Evolutionary conservation across 2,888 invertebrate genomes (phyloP), one percentile per base, ranked within the genome.

Genomic region (Leptarthrus brevirostris): DNA sequence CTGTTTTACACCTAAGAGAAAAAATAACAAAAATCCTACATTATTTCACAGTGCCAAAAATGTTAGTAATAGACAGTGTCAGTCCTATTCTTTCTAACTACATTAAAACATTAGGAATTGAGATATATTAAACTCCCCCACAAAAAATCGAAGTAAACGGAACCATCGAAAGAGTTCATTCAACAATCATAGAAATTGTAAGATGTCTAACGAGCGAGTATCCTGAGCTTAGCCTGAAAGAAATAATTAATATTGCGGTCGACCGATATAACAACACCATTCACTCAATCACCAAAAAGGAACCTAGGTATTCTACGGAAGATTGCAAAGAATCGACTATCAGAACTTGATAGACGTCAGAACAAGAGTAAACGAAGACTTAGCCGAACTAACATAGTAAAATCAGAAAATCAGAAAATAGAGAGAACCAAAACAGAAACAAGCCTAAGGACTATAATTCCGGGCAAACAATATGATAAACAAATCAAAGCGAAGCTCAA

Each of bases 21-120:
- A 61, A 72, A 22, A 24, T 64, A 2, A 71, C 20, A 18, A 71
- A 54, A 30, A 16, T 71, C 5, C 10, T 58, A 5, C 58, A 58
- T 18, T 30, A 30, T 20, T 61, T 61, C 40, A 64, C 61, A 22
- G 47, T n/a, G 8, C 72, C 72, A 24, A 34, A 26, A 71, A 71
- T 54, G 14, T 8, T 71, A 3, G 34, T 71, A 16, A 49, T 54
- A 22, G 71, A 72, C 34, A 72, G 56, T 30, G 72, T n/a, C n/a
- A n/a, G n/a, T n/a, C n/a, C n/a, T n/a, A n/a, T n/a, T n/a, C n/a
- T n/a, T n/a, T n/a, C n/a, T n/a, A n/a, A n/a, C n/a, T n/a, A n/a
- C n/a, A n/a, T n/a, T n/a, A n/a, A n/a, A n/a, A n/a, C n/a, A n/a
- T n/a, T n/a, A n/a, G n/a, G n/a, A n/a, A n/a, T n/a, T n/a, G n/a